Evolutionary conservation across 2,113 vertebrate genomes (phyloP).

Genomic region (Podarcis cretensis): DNA sequence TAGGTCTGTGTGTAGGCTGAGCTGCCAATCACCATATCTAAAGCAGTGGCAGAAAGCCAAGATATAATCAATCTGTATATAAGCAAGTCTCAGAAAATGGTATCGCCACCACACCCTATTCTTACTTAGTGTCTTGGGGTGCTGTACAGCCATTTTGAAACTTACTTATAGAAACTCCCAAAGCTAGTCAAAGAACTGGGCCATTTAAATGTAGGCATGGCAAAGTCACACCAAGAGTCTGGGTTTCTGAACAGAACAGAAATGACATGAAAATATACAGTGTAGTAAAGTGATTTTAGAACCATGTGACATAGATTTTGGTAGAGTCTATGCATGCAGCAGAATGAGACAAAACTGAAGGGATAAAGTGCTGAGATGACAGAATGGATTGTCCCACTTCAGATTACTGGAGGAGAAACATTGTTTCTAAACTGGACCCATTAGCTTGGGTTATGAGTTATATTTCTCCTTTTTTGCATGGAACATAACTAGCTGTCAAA

Average conservation of each 20-base stretch:
- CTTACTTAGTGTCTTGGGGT: slow-evolving; percentile 34
- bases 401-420: neutral
- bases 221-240: rapidly evolving
- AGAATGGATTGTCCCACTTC: neutral
- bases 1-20: slow-evolving; percentile 49
- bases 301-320: neutral
- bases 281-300: too few relatives aligned
- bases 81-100: slow-evolving; percentile 40
- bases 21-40: slow-evolving; percentile 17
- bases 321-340: neutral
- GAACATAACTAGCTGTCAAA: too few relatives aligned
- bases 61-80: slow-evolving; percentile 17
- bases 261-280: neutral
- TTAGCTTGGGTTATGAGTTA: neutral
- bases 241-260: neutral
- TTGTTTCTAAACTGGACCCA: neutral
- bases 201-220: neutral
- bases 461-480: neutral
- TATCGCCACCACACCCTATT: slow-evolving; percentile 39
- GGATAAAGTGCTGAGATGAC: neutral
- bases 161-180: slow-evolving; percentile 7
- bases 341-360: neutral
- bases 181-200: neutral
- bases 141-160: slow-evolving; percentile 6
- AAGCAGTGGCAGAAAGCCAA: slow-evolving; percentile 41